phyloP scores from a whole-genome alignment of 2,888 invertebrate genomes.

The Lasioglossum vierecki region DNA sequence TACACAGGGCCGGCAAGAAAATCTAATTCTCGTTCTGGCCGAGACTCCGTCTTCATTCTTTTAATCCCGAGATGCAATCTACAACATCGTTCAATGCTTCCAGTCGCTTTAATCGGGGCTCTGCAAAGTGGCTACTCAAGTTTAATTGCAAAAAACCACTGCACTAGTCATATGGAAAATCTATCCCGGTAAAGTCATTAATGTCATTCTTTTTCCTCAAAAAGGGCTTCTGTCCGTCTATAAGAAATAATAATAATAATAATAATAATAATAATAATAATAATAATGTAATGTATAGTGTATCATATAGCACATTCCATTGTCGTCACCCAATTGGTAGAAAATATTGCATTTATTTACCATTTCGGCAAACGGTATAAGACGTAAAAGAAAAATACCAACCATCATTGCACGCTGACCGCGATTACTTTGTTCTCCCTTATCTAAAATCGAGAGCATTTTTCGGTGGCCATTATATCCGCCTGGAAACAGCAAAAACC shows the following conservation, averaged over 20 bases:
- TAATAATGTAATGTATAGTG: too few relatives aligned
- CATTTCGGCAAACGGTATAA: too few relatives aligned
- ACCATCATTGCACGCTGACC: neutral
- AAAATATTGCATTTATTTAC: too few relatives aligned
- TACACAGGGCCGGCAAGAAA: neutral
- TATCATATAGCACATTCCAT: too few relatives aligned
- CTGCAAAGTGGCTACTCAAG: neutral
- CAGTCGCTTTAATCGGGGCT: neutral
- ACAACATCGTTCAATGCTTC: neutral
- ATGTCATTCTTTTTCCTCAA: too few relatives aligned
- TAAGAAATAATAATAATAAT: too few relatives aligned
- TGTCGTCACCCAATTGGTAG: too few relatives aligned
- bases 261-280: too few relatives aligned
- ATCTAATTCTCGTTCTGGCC: neutral
- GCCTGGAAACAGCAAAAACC: conserved; percentile 7
- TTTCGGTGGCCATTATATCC: neutral
- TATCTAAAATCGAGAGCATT: neutral
- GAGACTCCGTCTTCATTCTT: neutral
- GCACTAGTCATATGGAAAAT: too few relatives aligned
- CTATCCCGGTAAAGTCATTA: too few relatives aligned
- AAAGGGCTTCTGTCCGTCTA: too few relatives aligned
- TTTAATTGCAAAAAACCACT: neutral
- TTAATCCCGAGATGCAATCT: neutral
- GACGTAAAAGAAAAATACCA: neutral
- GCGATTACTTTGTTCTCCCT: neutral